Evolutionary conservation across 2,888 invertebrate species (phyloP), one percentile per base, ranked within the genome.

Genomic region (Phyllotreta striolata): DNA sequence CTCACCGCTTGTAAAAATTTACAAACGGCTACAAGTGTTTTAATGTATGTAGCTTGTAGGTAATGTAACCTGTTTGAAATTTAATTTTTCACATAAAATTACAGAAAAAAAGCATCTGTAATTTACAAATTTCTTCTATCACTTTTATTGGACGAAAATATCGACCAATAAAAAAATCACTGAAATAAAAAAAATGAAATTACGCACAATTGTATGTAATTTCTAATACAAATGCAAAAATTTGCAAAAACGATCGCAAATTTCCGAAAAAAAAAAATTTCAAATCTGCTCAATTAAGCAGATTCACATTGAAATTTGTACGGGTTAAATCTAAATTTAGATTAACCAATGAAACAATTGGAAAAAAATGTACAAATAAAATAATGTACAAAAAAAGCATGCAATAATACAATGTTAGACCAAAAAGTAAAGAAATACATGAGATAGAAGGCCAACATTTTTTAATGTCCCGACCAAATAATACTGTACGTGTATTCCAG

Each of bases 361-460:
- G 49, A 70, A 62, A 69, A 67, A 56, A 74, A 72, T 70, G 63
- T 67, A 72, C 65, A 70, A 69, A 47, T 66, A 69, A 67, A 72
- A 72, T 72, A 73, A 66, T 70, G 76, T 70, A 70, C 72, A 73
- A 74, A 52, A 62, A 51, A 64, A 76, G 80, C 81, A 81, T 81
- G 81, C 81, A 78, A 77, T 76, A 71, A 76, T 73, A 72, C 73
- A 73, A 78, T 79, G 78, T 79, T 80, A 81, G 80, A 77, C 76
- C 76, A 78, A 79, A 77, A 78, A 79, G 77, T 78, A 78, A 77
- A 80, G 77, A 79, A 76, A 77, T 73, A 76, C 73, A 78, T 80
- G 79, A 81, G 79, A 80, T 81, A 81, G 82, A 82, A 82, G 82
- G 82, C 82, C 82, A 82, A 82, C 81, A 80, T 78, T 79, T 73